Evolutionary conservation across 2,888 invertebrate species (phyloP), one percentile per base, ranked within the genome.

Genomic region (Pollenia griseotomentosa): DNA sequence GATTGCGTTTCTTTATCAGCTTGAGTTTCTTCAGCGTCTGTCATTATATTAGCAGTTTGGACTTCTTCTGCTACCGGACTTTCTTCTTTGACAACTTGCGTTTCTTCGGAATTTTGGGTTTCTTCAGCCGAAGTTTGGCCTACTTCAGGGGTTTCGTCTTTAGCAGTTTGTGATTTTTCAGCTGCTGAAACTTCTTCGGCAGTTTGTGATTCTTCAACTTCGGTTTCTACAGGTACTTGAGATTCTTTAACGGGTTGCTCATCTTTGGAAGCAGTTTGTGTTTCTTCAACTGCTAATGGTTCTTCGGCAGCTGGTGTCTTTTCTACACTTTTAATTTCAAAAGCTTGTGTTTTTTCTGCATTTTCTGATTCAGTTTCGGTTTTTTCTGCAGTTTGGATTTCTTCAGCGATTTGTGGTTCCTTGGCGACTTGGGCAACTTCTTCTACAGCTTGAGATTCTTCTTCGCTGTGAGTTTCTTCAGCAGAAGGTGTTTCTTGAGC

Each of bases 101-200:
- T 57, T 55, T 82, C 73, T 8, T 73, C 16, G 8, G 23, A 5
- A 40, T 61, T 44, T 51, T 63, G 8, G 0, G 10, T 40, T 33
- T 70, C 81, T 59, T 73, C 57, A 4, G 48, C 63, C 16, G 59
- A 42, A 11, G 51, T 53, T 75, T 63, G 2, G 7, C 16, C 16
- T 51, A 14, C 1, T n/a, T 63, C 70, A 4, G 46, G 10, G 0
- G 46, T 14, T 48, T 78, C 79, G 12, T 44, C 66, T 57, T 73
- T 55, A 10, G 19, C 11, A 53, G n/a, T 53, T 40, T 55, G 44
- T 2, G 12, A 51, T 66, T 65, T 65, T 40, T 87, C 88, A 14
- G 57, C 11, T 14, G 9, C 19, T 46, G 14, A 9, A 46, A 14
- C 90, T 75, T 90, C 90, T 0, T 90, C 85, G 0, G 92, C 89